These are phyloP conservation scores for Leptinotarsa haldemani DNA, from an alignment of 2,888 invertebrate genomes.

Conservation along the genomic window DNA sequence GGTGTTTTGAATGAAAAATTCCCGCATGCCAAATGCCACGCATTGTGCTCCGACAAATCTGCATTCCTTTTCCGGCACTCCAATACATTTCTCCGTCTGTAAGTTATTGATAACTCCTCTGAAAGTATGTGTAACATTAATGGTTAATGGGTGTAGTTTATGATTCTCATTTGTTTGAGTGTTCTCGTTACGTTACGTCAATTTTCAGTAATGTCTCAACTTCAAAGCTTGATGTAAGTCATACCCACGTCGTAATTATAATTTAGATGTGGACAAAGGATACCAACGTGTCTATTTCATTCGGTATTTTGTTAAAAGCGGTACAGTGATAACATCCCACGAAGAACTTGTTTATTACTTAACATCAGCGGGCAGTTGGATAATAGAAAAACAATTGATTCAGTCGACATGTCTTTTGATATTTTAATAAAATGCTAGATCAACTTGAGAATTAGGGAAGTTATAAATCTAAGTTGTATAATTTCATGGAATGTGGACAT, in stretches of 20 bases:
- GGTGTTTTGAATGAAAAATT: neutral
- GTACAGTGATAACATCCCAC: constrained; percentile 2
- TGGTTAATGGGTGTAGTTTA: constrained; percentile 6
- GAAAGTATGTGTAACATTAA: constrained; percentile 4
- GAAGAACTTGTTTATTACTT: too few relatives aligned
- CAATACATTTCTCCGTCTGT: neutral
- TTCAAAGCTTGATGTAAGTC: constrained; percentile 19
- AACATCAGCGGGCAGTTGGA: too few relatives aligned
- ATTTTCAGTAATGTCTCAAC: constrained; percentile 23
- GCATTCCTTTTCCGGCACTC: constrained; percentile 13
- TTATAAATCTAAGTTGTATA: too few relatives aligned
- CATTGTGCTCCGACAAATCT: constrained; percentile 12
- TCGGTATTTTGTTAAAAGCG: constrained; percentile 1
- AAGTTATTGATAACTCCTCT: neutral
- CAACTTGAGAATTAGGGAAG: too few relatives aligned
- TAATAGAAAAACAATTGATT: too few relatives aligned
- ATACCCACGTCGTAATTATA: constrained; percentile 35
- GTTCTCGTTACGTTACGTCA: constrained; percentile 21
- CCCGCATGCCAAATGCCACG: neutral
- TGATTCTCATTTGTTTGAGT: constrained; percentile 12
- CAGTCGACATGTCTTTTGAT: too few relatives aligned
- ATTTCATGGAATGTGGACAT: too few relatives aligned
- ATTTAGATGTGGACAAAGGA: constrained; percentile 31
- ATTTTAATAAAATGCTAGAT: too few relatives aligned
- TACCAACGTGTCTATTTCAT: constrained; percentile 25